A percentile compares a stretch with the other conserved stretches of the same genome.
Conservation (phyloP, 2,888 invertebrate genomes). For the Micropterix aruncella region DNA sequence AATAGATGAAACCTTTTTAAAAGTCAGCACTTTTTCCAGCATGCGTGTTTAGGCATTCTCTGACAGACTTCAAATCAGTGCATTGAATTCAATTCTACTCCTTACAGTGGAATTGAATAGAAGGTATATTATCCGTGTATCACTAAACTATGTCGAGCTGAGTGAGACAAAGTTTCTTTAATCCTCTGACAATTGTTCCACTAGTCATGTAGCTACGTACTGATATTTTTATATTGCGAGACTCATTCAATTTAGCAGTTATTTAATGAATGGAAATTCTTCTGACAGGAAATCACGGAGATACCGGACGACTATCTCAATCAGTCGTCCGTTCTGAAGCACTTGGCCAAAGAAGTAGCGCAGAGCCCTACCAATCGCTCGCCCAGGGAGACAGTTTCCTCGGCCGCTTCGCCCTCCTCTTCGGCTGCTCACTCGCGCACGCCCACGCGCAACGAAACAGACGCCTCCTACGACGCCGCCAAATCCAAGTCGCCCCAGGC, state of each 20-base stretch:
- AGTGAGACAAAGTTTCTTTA: no score
- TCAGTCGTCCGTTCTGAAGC: slow-evolving; percentile 71
- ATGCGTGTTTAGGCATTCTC: no score
- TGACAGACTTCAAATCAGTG: no score
- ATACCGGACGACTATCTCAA: slow-evolving; percentile 75
- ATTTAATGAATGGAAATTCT: no score
- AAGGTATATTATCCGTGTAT: no score
- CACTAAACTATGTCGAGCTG: no score
- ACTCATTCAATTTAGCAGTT: not conserved
- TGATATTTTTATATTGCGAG: not conserved
- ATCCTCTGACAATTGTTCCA: no score
- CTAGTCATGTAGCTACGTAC: no score
- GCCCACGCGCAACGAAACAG: slow-evolving; percentile 12
- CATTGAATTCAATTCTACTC: no score
- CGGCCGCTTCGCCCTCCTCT: slow-evolving; percentile 22
- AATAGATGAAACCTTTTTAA: no score
- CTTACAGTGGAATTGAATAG: no score
- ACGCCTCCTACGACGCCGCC: slow-evolving; percentile 12
- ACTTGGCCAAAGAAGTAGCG: slow-evolving; percentile 66
- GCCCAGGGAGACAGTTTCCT: slow-evolving; percentile 13
- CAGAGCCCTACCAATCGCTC: slow-evolving; percentile 21
- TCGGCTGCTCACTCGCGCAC: slow-evolving; percentile 23
- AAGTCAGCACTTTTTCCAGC: no score
- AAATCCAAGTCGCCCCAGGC: slow-evolving; percentile 4
- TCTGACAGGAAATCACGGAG: slow-evolving; percentile 59